Base-by-base conservation (phyloP, 2,113 vertebrate genomes). In the Neolamprologus ventralis region DNA sequence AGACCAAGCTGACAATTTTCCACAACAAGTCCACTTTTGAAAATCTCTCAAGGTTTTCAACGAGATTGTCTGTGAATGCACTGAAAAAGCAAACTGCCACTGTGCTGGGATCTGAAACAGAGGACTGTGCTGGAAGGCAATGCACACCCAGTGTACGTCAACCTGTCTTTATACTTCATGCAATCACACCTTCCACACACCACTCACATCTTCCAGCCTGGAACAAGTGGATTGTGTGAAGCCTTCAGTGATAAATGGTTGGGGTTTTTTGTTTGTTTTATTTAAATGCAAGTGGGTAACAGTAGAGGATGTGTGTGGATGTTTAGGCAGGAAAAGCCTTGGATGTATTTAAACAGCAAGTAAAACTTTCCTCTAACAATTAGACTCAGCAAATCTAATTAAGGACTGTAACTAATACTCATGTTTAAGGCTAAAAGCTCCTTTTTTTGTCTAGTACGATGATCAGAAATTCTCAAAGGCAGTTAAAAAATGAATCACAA, bases 1-100 rank as follows among this genome's bases (percentile, higher is more conserved):
- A 92, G 9, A 93, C 90, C 86, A 93, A 90, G 81, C 73, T 85
- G 87, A 86, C 85, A 89, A 91, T 93, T 93, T 91, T 93, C 94
- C 92, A 87, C 90, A 88, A 92, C 85, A 91, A 90, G 92, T 92
- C 88, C 60, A 86, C 82, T 91, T 93, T 87, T 78, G 47, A 87
- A 92, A 90, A 91, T 85, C 80, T 85, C 54, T 49, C 14, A 26
- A 78, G 40, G 82, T 90, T 80, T 37, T 47, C 65, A 60, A 35
- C 4, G 31, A 83, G 79, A 89, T 81, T 80, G 51, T 83, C 14
- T 47, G 80, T 83, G 79, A 49, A 80, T 49, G 85, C 81, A 83
- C 58, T 81, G 79, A 87, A 35, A 82, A 90, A 88, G 54, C 51
- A 85, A 68, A 82, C 9, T 31, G n/a, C 33, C 37, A 3, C 8